Conservation (phyloP, 2,888 invertebrate genomes). For the Hirtodrosophila trivittata region DNA sequence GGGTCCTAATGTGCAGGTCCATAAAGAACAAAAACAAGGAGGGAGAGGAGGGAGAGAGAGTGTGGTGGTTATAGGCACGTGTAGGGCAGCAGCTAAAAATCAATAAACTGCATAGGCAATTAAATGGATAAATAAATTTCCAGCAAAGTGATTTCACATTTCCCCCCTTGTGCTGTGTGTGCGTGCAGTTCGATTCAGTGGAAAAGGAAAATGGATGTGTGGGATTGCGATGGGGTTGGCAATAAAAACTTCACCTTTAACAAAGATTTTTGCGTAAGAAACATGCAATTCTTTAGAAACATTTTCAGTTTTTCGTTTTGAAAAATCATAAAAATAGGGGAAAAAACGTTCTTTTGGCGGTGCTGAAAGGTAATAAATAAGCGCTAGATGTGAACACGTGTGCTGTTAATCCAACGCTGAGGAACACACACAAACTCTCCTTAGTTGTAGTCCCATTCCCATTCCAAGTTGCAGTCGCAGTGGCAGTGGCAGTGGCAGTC, state of each 20-base stretch:
- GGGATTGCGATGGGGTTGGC: slow-evolving; percentile 36
- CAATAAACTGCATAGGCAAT: slow-evolving; percentile 63
- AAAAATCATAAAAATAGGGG: slow-evolving; percentile 28
- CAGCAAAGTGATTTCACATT: slow-evolving; percentile 50
- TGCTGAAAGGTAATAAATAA: slow-evolving; percentile 76
- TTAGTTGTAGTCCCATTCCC: no score
- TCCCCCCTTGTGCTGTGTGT: no score
- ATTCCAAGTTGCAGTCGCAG: no score
- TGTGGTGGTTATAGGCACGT: slow-evolving; percentile 27
- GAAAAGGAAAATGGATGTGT: neutral
- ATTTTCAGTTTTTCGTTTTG: slow-evolving; percentile 8
- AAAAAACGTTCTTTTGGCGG: slow-evolving; percentile 36
- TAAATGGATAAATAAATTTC: slow-evolving; percentile 61
- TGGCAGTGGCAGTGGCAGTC: no score
- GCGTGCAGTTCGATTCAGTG: no score
- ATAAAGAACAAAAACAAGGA: no score
- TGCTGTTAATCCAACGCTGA: slow-evolving; percentile 67
- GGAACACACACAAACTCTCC: slow-evolving; percentile 26
- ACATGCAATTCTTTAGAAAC: slow-evolving; percentile 49
- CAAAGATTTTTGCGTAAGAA: slow-evolving; percentile 19
- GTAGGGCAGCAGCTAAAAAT: slow-evolving; percentile 36
- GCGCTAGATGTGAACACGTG: slow-evolving; percentile 74
- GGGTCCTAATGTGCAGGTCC: slow-evolving; percentile 4
- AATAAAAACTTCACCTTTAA: slow-evolving; percentile 45
- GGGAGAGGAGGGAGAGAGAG: neutral